These are phyloP conservation scores for Planococcus citri DNA, from an alignment of 1,140 invertebrate genomes.

Conservation along the genomic window DNA sequence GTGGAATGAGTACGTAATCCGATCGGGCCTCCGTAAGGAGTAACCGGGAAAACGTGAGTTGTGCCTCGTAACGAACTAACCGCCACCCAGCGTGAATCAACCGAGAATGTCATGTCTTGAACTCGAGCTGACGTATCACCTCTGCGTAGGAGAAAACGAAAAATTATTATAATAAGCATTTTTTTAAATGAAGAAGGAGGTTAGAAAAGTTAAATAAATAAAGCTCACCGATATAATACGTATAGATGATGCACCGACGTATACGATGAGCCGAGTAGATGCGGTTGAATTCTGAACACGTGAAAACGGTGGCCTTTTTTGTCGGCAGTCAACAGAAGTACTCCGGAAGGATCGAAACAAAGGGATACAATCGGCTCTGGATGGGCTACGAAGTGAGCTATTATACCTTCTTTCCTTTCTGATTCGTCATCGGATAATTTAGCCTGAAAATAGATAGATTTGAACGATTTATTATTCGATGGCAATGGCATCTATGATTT, in stretches of 20 bases:
- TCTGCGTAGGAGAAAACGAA: conserved; percentile 22
- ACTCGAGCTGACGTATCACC: conserved; percentile 73
- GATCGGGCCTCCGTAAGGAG: conserved; percentile 87
- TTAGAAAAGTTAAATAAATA: not conserved
- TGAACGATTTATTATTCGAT: too few relatives aligned
- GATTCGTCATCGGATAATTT: conserved; percentile 6
- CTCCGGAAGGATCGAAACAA: conserved; percentile 83
- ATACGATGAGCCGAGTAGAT: conserved; percentile 72
- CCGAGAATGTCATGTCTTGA: conserved; percentile 75
- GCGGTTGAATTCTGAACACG: conserved; percentile 85
- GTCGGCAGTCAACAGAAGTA: conserved; percentile 83
- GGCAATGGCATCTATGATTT: too few relatives aligned
- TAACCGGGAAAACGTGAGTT: conserved; percentile 93
- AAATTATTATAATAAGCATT: not conserved
- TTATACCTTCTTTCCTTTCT: conserved; percentile 24
- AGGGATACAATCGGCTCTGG: conserved; percentile 79
- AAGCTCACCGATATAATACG: conserved; percentile 76
- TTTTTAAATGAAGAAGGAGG: not conserved
- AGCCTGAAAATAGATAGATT: not conserved
- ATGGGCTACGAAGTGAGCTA: conserved; percentile 88
- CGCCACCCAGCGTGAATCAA: conserved; percentile 89
- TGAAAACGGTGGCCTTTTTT: conserved; percentile 91
- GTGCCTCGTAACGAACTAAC: conserved; percentile 90
- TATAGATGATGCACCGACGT: conserved; percentile 94
- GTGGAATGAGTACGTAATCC: conserved; percentile 85